Conservation (phyloP, 1,140 invertebrate species). For the Rhizoglyphus robini region DNA sequence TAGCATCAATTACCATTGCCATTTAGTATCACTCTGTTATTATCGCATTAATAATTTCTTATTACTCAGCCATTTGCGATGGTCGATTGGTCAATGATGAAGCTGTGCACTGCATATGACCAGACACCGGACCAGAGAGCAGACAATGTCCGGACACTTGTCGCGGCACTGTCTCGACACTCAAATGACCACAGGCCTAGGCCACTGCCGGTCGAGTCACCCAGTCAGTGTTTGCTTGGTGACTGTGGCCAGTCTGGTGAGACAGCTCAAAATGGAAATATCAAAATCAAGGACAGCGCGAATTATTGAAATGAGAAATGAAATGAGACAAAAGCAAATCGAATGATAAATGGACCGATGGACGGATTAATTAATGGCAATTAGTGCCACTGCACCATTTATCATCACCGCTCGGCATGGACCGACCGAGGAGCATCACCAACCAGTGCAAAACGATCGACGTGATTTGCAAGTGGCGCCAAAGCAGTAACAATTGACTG, state of each 20-base stretch:
- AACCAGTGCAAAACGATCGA: too few relatives aligned
- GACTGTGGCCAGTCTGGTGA: too few relatives aligned
- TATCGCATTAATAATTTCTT: neutral
- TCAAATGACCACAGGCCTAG: neutral
- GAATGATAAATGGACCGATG: neutral
- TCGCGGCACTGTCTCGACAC: neutral
- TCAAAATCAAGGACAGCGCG: neutral
- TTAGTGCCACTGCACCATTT: neutral
- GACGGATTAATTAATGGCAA: constrained; percentile 9
- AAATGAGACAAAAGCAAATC: neutral
- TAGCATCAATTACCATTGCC: neutral
- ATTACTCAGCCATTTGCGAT: too few relatives aligned
- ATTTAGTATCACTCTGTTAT: neutral
- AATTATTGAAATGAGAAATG: constrained; percentile 1
- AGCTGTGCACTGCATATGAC: neutral
- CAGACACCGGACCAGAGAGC: neutral
- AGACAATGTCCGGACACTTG: neutral
- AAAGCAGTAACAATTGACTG: neutral
- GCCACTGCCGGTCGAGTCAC: too few relatives aligned
- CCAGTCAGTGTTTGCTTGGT: too few relatives aligned
- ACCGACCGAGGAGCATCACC: too few relatives aligned
- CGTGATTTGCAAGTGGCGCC: neutral
- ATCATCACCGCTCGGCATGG: neutral
- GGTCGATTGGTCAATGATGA: too few relatives aligned
- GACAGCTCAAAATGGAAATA: too few relatives aligned